phyloP scores from a whole-genome alignment of 2,113 vertebrate species.

The Mormyrus iriodes region DNA sequence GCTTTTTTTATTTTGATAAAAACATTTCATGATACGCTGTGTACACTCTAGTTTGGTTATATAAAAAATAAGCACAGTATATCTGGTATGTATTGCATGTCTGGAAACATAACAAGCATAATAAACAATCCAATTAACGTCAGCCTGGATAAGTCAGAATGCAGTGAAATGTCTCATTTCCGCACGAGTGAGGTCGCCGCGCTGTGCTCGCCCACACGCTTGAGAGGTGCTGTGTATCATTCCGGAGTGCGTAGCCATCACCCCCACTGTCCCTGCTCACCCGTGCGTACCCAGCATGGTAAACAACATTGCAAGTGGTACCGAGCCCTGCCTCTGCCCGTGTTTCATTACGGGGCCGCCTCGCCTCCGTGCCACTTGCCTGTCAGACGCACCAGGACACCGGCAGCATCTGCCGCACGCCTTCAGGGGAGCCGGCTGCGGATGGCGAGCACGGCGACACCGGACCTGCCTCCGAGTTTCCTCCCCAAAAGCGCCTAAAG shows the following conservation, averaged over 20 bases:
- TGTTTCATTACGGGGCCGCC: not conserved
- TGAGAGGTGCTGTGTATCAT: not conserved
- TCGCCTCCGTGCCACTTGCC: not conserved
- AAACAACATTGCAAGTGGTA: not conserved
- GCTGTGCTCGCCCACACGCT: not conserved
- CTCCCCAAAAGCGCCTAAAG: not conserved
- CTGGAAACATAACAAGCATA: not conserved
- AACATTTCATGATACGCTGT: not conserved
- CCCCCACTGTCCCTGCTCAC: not conserved
- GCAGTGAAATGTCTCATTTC: not conserved
- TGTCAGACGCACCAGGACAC: not conserved
- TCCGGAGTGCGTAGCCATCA: not conserved
- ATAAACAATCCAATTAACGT: slow-evolving; percentile 14
- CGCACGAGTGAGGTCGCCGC: not conserved
- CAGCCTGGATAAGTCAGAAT: slow-evolving; percentile 7
- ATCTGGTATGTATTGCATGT: not conserved
- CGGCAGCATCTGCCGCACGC: not conserved
- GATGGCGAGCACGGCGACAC: not conserved
- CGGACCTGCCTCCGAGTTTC: not conserved
- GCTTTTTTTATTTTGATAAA: not conserved
- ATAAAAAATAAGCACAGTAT: not conserved
- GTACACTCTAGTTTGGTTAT: not conserved
- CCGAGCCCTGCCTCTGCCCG: not conserved
- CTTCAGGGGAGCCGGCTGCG: not conserved
- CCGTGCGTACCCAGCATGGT: not conserved